These are phyloP conservation scores for Stomorhina lunata DNA, from an alignment of 2,888 invertebrate species.

Conservation along the genomic window DNA sequence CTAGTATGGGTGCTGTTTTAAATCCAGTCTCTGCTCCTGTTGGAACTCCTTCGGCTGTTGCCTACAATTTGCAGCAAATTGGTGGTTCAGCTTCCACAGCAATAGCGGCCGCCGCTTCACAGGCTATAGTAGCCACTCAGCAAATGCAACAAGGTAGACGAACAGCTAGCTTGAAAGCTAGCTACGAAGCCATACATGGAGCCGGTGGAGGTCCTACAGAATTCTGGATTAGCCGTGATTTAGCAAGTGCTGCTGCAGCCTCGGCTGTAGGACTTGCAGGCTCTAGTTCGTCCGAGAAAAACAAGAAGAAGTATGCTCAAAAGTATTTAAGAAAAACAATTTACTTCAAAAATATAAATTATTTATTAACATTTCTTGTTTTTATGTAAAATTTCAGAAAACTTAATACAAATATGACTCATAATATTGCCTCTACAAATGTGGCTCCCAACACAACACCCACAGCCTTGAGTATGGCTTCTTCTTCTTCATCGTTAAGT, in stretches of 20 bases:
- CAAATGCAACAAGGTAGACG: slow-evolving; percentile 97
- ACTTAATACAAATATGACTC: slow-evolving; percentile 68
- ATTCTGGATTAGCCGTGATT: slow-evolving; percentile 86
- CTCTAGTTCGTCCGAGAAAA: slow-evolving; percentile 80
- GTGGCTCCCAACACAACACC: slow-evolving; percentile 62
- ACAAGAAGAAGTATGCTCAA: slow-evolving; percentile 72
- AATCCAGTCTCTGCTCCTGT: slow-evolving; percentile 72
- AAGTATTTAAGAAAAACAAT: too few species aligned
- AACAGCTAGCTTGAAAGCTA: slow-evolving; percentile 96
- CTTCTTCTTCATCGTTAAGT: slow-evolving; percentile 75
- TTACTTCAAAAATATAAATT: neutral
- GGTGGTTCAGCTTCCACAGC: slow-evolving; percentile 89
- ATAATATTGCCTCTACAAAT: slow-evolving; percentile 65
- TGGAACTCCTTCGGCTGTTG: slow-evolving; percentile 78
- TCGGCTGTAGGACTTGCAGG: slow-evolving; percentile 87
- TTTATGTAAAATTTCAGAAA: slow-evolving; percentile 69
- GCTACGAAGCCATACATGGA: slow-evolving; percentile 93
- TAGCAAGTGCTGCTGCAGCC: slow-evolving; percentile 82
- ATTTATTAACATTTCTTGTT: slow-evolving; percentile 37
- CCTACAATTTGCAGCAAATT: slow-evolving; percentile 89
- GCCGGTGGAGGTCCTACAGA: slow-evolving; percentile 84
- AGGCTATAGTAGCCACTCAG: slow-evolving; percentile 97
- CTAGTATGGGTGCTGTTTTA: slow-evolving; percentile 75
- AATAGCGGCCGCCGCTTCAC: slow-evolving; percentile 96
- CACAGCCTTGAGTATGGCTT: slow-evolving; percentile 75